A percentile compares a stretch with the other conserved stretches of the same genome.
These are phyloP conservation scores for Trichonephila clavipes DNA, from an alignment of 1,140 invertebrate species.

Conservation along the genomic window DNA sequence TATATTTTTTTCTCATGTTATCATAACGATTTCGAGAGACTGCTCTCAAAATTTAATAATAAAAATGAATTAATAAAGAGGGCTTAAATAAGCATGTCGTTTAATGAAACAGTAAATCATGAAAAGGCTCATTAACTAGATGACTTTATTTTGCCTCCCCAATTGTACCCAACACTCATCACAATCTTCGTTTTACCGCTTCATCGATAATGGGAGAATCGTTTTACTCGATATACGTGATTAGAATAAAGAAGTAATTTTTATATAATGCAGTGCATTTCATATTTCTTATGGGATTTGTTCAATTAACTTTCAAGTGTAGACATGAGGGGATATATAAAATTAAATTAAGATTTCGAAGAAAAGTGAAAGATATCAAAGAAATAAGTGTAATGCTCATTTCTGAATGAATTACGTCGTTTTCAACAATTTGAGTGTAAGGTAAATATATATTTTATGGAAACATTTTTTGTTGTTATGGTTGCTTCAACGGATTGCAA, in stretches of 20 bases:
- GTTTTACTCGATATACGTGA: background rate
- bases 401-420: too few relatives aligned
- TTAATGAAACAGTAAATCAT: conserved; percentile 35
- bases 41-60: background rate
- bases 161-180: background rate
- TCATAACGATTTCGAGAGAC: background rate
- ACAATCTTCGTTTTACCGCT: background rate
- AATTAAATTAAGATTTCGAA: too few relatives aligned
- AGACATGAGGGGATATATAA: too few relatives aligned
- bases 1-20: too few relatives aligned
- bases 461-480: too few relatives aligned
- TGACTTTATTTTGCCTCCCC: background rate
- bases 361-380: too few relatives aligned
- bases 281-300: background rate
- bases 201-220: conserved; percentile 1
- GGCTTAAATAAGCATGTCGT: background rate
- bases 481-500: too few relatives aligned
- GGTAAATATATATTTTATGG: too few relatives aligned
- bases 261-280: background rate
- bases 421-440: too few relatives aligned
- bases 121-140: conserved; percentile 6
- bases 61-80: conserved; percentile 8
- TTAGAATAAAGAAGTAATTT: background rate
- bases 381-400: too few relatives aligned
- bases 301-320: too few relatives aligned